Evolutionary conservation across 2,797 vertebrate genomes (phyloP), one percentile per base, ranked within the genome.

Genomic region (Buphagus erythrorhynchus): DNA sequence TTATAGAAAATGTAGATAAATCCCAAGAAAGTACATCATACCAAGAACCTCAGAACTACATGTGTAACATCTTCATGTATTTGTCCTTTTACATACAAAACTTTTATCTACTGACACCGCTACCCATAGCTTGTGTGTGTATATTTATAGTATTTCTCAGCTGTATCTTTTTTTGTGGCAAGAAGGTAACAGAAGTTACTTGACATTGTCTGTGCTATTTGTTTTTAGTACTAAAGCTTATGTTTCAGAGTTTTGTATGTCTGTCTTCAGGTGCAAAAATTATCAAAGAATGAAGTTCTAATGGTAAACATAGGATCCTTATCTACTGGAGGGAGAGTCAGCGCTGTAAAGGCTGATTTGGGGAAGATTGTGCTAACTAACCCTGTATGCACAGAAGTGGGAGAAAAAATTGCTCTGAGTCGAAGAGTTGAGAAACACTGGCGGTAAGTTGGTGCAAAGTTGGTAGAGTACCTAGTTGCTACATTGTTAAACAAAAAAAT

Each of bases 281-380:
- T 99, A 86, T 99, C 99, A 0, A 99, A 99, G 98, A 99, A 99
- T 86, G 99, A 99, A 98, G 99, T 99, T 80, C 96, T 99, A 97
- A 99, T 99, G 99, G 99, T 99, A 77, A 99, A 99, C 98, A 99
- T 99, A 92, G 99, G 99, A 89, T 99, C 99, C 2, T 83, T 99
- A 95, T 99, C 99, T 6, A 99, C 99, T 12, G 99, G 99, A 67
- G 99, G 99, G 40, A 99, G 99, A 46, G 99, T 99, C 94, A 99
- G 99, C 89, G 99, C 99, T 43, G 99, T 99, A 59, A 99, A 99
- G 95, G 99, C 99, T 5, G 99, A 99, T 98, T 97, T 99, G 97
- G 99, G 99, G 73, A 99, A 99, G 98, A 99, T 99, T 26, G 99
- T 99, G 90, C 98, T 99, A n/a, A 99, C 99, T 76, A 99, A 99